Percentiles rank a stretch among this genome's conserved stretches.
Conservation (phyloP, 2,113 vertebrate genomes). For the Lycocorax pyrrhopterus region DNA sequence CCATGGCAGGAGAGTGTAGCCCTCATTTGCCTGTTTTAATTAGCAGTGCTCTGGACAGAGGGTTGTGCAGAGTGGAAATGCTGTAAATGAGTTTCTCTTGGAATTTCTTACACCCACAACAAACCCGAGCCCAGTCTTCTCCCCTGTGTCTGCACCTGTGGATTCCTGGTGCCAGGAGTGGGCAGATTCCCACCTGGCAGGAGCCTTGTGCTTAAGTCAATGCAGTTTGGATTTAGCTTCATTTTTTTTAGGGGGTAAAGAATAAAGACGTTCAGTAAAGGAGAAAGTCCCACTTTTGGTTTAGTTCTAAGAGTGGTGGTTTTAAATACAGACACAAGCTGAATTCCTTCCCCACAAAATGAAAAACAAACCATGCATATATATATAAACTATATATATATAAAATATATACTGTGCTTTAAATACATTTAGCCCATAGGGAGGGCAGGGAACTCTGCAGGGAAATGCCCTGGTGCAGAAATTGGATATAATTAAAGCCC, state of each 20-base stretch:
- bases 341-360: neutral
- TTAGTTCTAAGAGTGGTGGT: neutral
- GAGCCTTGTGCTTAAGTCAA: neutral
- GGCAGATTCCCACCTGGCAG: neutral
- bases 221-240: neutral
- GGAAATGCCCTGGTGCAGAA: neutral
- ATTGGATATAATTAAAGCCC: neutral
- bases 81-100: neutral
- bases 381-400: neutral
- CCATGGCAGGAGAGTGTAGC: too few relatives aligned
- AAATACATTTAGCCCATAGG: accelerated
- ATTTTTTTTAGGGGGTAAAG: neutral
- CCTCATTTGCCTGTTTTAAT: neutral
- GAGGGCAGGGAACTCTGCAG: neutral
- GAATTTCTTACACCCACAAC: neutral
- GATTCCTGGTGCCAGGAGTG: neutral
- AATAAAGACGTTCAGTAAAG: neutral
- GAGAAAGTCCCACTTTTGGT: neutral
- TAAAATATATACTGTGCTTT: neutral
- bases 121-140: accelerated
- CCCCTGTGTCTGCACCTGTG: accelerated
- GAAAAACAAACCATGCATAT: neutral
- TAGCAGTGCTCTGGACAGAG: neutral
- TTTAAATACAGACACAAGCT: neutral
- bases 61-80: neutral